Percentiles rank a stretch among this genome's conserved stretches.
Evolutionary conservation across 2,113 vertebrate species (phyloP).

Genomic region (Eulemur macaco): DNA sequence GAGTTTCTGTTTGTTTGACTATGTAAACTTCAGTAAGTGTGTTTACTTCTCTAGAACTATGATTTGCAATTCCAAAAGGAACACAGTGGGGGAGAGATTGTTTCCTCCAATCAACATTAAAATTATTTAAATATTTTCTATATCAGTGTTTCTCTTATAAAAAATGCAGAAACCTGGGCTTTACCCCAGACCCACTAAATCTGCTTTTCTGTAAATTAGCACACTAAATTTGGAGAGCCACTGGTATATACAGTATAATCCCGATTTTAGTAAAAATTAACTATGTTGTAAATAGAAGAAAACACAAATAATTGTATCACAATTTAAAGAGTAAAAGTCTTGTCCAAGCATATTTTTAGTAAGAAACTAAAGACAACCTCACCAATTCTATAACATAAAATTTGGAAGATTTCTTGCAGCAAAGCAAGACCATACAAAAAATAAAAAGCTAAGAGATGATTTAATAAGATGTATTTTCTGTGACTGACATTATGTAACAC

Average conservation of each 20-base stretch:
- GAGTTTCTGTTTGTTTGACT: neutral
- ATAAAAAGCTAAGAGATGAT: neutral
- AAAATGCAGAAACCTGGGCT: neutral
- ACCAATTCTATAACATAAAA: conserved; percentile 6
- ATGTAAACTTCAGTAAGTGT: neutral
- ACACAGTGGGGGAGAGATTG: neutral
- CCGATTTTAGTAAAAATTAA: conserved; percentile 31
- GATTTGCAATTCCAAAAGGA: conserved; percentile 26
- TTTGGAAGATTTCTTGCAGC: neutral
- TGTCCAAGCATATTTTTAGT: conserved; percentile 7
- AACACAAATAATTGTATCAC: neutral
- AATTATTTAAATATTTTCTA: conserved; percentile 22
- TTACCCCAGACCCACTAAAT: neutral
- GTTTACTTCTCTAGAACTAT: conserved; percentile 23
- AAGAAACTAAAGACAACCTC: neutral
- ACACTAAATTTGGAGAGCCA: neutral
- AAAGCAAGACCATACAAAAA: conserved; percentile 23
- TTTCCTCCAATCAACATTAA: conserved; percentile 20
- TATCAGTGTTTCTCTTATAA: conserved; percentile 19
- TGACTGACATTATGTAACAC: neutral
- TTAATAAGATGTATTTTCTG: neutral
- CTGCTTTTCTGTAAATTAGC: conserved; percentile 42
- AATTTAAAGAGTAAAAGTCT: conserved; percentile 5
- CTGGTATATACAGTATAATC: neutral
- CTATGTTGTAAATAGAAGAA: neutral